Conservation (phyloP, 2,113 vertebrate genomes). For the Apteryx mantelli region DNA sequence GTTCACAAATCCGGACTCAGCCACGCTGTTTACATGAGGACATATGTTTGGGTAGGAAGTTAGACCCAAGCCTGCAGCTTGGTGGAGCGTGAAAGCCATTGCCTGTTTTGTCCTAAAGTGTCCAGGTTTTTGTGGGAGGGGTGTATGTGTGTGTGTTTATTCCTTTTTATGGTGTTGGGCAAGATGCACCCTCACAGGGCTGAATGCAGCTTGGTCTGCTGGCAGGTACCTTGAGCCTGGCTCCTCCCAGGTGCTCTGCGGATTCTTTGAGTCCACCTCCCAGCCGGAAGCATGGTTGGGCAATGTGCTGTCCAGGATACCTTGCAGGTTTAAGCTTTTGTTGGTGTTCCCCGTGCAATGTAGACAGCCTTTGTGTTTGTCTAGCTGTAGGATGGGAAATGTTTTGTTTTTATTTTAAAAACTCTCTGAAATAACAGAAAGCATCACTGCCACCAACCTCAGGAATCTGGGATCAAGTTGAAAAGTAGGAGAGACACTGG, state of each 20-base stretch:
- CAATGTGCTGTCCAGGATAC: rapidly evolving
- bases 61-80: neutral
- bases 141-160: too few relatives aligned
- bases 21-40: neutral
- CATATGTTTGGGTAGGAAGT: neutral
- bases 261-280: neutral
- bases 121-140: too few relatives aligned
- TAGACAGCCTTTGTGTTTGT: neutral
- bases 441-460: neutral
- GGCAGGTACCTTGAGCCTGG: too few relatives aligned
- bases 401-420: neutral
- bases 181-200: neutral
- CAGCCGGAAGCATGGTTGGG: rapidly evolving
- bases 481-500: neutral
- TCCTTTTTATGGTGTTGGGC: neutral
- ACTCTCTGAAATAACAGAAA: neutral
- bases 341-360: neutral
- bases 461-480: neutral
- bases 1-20: neutral
- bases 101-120: neutral
- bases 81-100: neutral
- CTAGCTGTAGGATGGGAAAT: neutral
- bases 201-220: neutral
- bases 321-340: neutral
- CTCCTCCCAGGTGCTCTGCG: neutral